Evolutionary conservation across 2,888 invertebrate genomes (phyloP).

Genomic region (Erebia palarica): DNA sequence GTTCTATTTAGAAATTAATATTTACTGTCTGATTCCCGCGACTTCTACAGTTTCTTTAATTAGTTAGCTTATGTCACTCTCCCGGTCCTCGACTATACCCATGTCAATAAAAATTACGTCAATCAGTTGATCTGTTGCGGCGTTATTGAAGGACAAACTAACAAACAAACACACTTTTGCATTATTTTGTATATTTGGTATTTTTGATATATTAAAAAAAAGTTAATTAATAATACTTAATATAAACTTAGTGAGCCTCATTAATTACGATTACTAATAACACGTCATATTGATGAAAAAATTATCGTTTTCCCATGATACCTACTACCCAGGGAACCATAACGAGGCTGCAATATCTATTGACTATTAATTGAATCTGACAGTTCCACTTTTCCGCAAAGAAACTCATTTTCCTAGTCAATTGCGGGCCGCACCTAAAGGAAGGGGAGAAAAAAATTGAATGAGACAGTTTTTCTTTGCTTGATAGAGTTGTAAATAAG

Average conservation of each 20-base stretch:
- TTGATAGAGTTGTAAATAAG: conserved; percentile 9
- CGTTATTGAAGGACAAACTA: too few relatives aligned
- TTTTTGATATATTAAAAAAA: too few relatives aligned
- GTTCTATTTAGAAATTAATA: too few relatives aligned
- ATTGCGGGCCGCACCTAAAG: conserved; percentile 5
- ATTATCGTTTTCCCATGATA: neutral
- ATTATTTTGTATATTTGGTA: too few relatives aligned
- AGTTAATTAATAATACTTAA: neutral
- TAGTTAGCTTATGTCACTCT: too few relatives aligned
- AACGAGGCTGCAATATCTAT: conserved; percentile 8
- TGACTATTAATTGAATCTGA: conserved; percentile 60
- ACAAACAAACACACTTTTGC: too few relatives aligned
- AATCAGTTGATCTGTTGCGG: too few relatives aligned
- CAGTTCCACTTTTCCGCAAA: conserved; percentile 46
- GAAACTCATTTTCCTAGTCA: conserved; percentile 40
- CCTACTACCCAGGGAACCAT: neutral
- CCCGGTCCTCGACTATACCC: too few relatives aligned
- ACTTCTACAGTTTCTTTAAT: too few relatives aligned
- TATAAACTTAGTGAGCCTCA: too few relatives aligned
- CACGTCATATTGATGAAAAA: neutral
- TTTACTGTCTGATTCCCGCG: too few relatives aligned
- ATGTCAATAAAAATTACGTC: too few relatives aligned
- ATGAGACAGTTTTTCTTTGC: conserved; percentile 8
- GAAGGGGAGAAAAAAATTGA: conserved; percentile 9
- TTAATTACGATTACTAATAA: neutral